phyloP scores from a whole-genome alignment of 2,888 invertebrate species.

The Pachydiplax longipennis region DNA sequence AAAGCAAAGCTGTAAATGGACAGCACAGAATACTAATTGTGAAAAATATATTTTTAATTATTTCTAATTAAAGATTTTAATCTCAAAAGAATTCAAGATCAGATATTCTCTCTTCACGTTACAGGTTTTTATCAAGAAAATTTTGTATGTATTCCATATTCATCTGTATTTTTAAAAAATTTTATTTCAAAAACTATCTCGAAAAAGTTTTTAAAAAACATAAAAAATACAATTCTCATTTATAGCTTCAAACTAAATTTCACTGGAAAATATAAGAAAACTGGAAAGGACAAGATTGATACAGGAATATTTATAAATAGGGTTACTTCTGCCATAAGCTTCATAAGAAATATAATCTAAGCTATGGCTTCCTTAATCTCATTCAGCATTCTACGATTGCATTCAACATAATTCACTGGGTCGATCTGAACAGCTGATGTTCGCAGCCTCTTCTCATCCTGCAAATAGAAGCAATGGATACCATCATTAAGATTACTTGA shows the following conservation, averaged over 20 bases:
- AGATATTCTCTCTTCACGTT: no score
- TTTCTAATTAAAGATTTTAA: no score
- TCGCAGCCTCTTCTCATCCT: slow-evolving; percentile 85
- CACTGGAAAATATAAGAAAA: background rate
- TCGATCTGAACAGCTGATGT: slow-evolving; percentile 73
- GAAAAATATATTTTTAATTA: no score
- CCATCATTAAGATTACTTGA: slow-evolving; percentile 30
- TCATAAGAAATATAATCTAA: background rate
- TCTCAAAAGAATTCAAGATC: no score
- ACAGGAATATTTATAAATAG: background rate
- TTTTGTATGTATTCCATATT: no score
- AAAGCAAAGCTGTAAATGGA: no score
- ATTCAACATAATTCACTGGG: slow-evolving; percentile 79
- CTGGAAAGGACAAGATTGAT: background rate
- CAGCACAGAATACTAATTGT: no score
- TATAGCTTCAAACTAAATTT: background rate
- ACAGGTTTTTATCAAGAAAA: no score
- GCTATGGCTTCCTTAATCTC: slow-evolving; percentile 67
- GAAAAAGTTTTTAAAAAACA: no score
- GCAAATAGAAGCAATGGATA: slow-evolving; percentile 55
- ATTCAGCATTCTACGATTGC: slow-evolving; percentile 73
- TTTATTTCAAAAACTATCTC: no score
- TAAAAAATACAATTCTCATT: background rate
- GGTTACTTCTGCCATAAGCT: no score
- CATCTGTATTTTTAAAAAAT: no score